Base-by-base conservation (phyloP, 2,888 invertebrate species). In the Cataglyphis albicans region DNA sequence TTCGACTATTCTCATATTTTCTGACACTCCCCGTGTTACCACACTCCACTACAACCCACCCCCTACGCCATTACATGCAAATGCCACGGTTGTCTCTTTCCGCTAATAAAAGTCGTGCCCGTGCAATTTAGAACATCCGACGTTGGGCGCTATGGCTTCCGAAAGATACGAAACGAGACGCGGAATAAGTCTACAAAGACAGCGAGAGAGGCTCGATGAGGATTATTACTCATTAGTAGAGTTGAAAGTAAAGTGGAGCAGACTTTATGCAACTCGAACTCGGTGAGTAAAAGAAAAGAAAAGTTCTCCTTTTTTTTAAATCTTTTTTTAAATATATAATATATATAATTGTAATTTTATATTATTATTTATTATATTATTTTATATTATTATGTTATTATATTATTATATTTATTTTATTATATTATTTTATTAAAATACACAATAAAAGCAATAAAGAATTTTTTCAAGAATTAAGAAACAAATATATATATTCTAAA, bases 31-130 rank as follows among this genome's bases (percentile, higher is more conserved):
- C 55, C 64, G 64, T 74, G 63, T 65, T 29, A 65, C 74, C 85
- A 70, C 83, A 74, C 68, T 63, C 86, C 87, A 85, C 70, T 61
- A 70, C 72, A 48, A 35, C 75, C 76, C 74, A 82, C 78, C 90
- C 90, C 92, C 84, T 44, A 65, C 88, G 85, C 92, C 92, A 91
- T 93, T 93, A 92, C 93, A 93, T 93, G 93, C 93, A 93, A 93
- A 93, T 93, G 93, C 93, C 92, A 91, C 92, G 88, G 86, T 84
- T 90, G 90, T 92, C 91, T 91, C 91, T 93, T 92, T 92, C 91
- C 92, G 89, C 90, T 93, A 93, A 94, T 94, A 94, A 94, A 94
- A 93, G 92, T 90, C 92, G 92, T 89, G 90, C 89, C 90, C 83
- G 83, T 85, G 90, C 89, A 90, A 89, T 92, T 91, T 91, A 90